phyloP scores from a whole-genome alignment of 2,797 vertebrate genomes.

The Anas capensis region DNA sequence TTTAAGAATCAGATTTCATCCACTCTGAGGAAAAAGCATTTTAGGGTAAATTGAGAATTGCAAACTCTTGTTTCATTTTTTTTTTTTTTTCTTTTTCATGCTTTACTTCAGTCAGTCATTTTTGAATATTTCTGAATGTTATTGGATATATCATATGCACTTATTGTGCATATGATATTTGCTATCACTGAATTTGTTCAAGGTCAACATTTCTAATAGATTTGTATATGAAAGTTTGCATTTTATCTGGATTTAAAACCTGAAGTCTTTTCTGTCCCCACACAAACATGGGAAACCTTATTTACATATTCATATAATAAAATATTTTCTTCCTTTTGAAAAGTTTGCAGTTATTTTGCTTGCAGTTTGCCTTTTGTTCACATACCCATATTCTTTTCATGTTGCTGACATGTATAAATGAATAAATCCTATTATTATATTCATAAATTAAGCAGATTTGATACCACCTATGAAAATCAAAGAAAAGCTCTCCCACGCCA shows the following conservation, averaged over 20 bases:
- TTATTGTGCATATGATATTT: background rate
- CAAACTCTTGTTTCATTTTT: background rate
- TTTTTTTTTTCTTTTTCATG: background rate
- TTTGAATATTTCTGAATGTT: background rate
- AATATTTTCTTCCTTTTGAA: background rate
- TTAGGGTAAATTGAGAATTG: background rate
- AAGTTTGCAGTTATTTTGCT: background rate
- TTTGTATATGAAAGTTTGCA: constrained; percentile 8
- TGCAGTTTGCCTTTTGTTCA: background rate
- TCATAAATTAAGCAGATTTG: background rate
- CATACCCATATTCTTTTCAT: background rate
- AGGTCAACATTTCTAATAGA: background rate
- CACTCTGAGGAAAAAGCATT: background rate
- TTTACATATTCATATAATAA: background rate
- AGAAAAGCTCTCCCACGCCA: constrained; percentile 8
- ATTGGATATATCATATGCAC: background rate
- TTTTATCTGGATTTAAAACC: constrained; percentile 11
- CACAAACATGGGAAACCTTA: background rate
- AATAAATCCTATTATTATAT: background rate
- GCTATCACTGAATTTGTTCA: background rate
- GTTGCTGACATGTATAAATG: background rate
- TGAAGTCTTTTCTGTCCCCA: background rate
- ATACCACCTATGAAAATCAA: background rate
- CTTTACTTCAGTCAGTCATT: background rate
- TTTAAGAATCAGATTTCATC: background rate